Evolutionary conservation across 2,113 vertebrate genomes (phyloP).

Genomic region (Neodontobutis hainanensis): DNA sequence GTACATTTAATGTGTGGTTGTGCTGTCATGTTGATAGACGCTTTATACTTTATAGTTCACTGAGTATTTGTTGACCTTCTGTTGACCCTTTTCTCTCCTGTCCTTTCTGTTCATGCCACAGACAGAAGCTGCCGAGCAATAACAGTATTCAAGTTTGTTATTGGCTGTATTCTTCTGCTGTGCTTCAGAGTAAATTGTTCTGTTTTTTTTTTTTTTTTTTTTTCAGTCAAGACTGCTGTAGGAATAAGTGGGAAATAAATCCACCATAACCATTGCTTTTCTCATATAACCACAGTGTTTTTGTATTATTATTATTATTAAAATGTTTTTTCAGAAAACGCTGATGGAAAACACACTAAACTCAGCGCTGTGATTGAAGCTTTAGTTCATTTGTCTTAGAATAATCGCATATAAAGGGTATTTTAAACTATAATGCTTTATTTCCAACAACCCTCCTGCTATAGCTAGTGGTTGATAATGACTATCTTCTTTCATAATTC

Average conservation of each 20-base stretch:
- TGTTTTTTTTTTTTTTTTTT: too few species aligned
- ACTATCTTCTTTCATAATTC: neutral
- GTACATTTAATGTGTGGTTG: neutral
- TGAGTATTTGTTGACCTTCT: slow-evolving; percentile 1
- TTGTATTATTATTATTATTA: slow-evolving; percentile 16
- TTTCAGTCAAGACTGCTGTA: slow-evolving; percentile 35
- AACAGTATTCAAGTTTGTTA: neutral
- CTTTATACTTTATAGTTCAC: neutral
- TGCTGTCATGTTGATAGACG: neutral
- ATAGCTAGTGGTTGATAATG: slow-evolving; percentile 21
- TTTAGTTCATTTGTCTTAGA: neutral
- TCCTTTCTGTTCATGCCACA: neutral
- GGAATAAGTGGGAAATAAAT: slow-evolving; percentile 36
- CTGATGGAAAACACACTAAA: slow-evolving; percentile 7
- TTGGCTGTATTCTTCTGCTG: neutral
- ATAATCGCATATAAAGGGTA: neutral
- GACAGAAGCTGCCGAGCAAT: neutral
- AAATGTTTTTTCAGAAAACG: neutral
- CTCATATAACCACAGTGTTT: slow-evolving; percentile 28
- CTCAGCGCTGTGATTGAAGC: neutral
- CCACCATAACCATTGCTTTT: slow-evolving; percentile 42
- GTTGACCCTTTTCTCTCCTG: slow-evolving; percentile 4
- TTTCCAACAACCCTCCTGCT: neutral
- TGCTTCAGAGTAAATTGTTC: slow-evolving; percentile 14
- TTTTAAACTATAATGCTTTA: neutral